These are phyloP conservation scores for Cylindroiulus punctatus DNA, from an alignment of 2,888 invertebrate species.

Conservation along the genomic window DNA sequence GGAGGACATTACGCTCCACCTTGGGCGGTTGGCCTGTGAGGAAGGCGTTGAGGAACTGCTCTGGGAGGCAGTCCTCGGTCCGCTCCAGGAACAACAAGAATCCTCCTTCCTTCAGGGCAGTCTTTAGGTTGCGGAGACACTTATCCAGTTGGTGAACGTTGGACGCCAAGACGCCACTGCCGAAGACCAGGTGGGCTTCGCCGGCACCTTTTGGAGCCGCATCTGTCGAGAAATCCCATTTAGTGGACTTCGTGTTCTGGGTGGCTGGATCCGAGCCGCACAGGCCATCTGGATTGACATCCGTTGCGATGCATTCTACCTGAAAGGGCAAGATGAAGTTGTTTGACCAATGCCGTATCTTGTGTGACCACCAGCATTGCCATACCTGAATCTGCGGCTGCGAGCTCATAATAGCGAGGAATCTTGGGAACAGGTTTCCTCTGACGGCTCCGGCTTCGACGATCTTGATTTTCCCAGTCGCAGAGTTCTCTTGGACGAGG, in stretches of 20 bases:
- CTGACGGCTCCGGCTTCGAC: constrained; percentile 74
- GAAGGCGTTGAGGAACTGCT: constrained; percentile 60
- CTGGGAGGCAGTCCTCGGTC: constrained; percentile 59
- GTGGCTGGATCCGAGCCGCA: constrained; percentile 69
- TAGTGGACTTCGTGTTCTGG: constrained; percentile 72
- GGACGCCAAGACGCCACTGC: constrained; percentile 72
- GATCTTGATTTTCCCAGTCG: constrained; percentile 76
- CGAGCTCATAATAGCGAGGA: constrained; percentile 74
- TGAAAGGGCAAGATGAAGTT: constrained; percentile 59
- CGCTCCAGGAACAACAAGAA: constrained; percentile 71
- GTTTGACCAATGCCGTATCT: too few relatives aligned
- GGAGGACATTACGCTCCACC: constrained; percentile 57
- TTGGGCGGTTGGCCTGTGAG: constrained; percentile 55
- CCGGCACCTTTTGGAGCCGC: constrained; percentile 73
- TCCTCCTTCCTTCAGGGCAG: constrained; percentile 75
- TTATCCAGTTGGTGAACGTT: constrained; percentile 65
- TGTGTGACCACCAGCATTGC: too few relatives aligned
- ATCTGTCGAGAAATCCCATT: constrained; percentile 72
- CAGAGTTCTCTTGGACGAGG: constrained; percentile 80
- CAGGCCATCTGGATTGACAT: constrained; percentile 70
- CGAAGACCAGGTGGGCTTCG: constrained; percentile 74
- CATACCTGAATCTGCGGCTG: constrained; percentile 77
- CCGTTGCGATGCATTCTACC: constrained; percentile 72
- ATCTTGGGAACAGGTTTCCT: constrained; percentile 74
- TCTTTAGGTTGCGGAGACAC: constrained; percentile 62